These are phyloP conservation scores for Lepeophtheirus salmonis DNA, from an alignment of 1,140 invertebrate species.

Conservation along the genomic window DNA sequence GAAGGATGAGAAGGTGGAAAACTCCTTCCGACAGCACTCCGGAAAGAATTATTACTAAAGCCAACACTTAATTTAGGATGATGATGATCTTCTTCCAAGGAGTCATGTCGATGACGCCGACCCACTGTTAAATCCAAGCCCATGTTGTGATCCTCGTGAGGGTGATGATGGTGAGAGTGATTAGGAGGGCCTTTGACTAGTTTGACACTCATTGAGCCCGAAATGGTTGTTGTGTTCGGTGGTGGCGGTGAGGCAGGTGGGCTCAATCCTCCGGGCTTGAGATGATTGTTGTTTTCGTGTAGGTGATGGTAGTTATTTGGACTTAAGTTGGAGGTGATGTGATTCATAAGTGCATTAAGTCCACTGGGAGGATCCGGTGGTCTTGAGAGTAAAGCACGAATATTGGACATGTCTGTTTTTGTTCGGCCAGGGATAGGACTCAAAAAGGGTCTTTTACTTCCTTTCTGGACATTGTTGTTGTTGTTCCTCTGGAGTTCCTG, in stretches of 20 bases:
- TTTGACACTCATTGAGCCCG: not conserved
- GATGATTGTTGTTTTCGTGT: too few relatives aligned
- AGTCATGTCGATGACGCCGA: not conserved
- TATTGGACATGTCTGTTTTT: not conserved
- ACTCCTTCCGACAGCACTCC: not conserved
- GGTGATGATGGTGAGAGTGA: too few relatives aligned
- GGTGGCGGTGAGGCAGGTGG: not conserved
- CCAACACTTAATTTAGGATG: not conserved
- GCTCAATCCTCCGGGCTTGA: not conserved
- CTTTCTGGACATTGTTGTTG: slow-evolving; percentile 17
- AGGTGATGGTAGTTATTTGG: too few relatives aligned
- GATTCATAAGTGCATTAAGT: not conserved
- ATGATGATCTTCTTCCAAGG: not conserved
- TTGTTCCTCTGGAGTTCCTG: slow-evolving; percentile 9
- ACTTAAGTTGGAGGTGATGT: too few relatives aligned
- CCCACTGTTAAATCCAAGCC: slow-evolving; percentile 12
- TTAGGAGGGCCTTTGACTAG: not conserved
- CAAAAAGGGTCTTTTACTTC: too few relatives aligned
- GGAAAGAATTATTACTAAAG: too few relatives aligned
- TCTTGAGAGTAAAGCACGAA: not conserved
- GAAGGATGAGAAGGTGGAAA: not conserved
- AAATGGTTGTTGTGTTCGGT: not conserved
- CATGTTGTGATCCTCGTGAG: not conserved
- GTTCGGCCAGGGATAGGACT: not conserved
- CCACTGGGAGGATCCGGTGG: not conserved